phyloP scores from a whole-genome alignment of 2,113 vertebrate genomes.

The Podilymbus podiceps region DNA sequence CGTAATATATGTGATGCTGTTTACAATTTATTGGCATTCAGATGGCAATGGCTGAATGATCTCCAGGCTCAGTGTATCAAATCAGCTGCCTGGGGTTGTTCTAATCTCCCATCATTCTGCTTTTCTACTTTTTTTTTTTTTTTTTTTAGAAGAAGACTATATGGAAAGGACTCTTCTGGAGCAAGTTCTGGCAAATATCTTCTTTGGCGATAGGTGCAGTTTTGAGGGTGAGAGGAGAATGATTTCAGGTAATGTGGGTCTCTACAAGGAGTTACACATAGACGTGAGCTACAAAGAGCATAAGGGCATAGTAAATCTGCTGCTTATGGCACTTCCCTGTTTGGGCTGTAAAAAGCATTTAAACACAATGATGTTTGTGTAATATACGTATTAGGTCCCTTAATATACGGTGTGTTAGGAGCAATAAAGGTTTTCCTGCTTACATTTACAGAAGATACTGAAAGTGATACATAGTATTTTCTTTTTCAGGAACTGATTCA shows the following conservation, averaged over 20 bases:
- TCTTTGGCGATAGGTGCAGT: background rate
- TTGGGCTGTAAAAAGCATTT: background rate
- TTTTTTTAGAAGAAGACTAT: background rate
- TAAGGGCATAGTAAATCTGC: background rate
- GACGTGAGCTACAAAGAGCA: rapidly evolving
- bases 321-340: background rate
- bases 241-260: background rate
- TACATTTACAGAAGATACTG: background rate
- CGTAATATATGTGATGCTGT: background rate
- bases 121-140: background rate
- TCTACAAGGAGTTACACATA: background rate
- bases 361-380: background rate
- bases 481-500: background rate
- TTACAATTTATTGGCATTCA: background rate
- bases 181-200: background rate
- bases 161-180: background rate
- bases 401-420: background rate
- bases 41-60: background rate
- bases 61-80: background rate
- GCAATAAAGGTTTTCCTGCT: background rate
- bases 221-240: background rate
- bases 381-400: background rate
- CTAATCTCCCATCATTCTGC: background rate
- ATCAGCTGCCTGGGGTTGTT: background rate
- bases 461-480: background rate